Percentiles rank a stretch among this genome's conserved stretches.
Evolutionary conservation across 2,113 vertebrate species (phyloP).

Genomic region (Brachionichthys hirsutus): DNA sequence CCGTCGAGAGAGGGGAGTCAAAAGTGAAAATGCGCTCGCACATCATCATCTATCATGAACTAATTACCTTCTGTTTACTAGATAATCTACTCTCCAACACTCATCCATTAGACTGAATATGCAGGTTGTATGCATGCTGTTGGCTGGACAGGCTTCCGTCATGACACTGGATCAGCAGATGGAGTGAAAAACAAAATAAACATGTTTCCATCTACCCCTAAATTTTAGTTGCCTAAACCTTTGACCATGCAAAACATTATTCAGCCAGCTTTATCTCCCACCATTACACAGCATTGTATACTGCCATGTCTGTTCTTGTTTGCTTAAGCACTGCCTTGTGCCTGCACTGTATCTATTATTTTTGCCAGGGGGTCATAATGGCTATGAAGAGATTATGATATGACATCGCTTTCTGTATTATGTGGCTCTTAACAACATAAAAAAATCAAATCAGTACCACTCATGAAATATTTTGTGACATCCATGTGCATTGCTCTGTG

Average conservation of each 20-base stretch:
- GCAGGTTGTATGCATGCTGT: too few species aligned
- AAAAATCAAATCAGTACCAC: conserved; percentile 20
- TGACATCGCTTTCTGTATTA: conserved; percentile 35
- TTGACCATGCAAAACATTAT: background rate
- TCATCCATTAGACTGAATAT: too few species aligned
- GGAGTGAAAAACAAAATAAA: conserved; percentile 3
- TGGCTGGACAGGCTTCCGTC: background rate
- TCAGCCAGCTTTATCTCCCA: background rate
- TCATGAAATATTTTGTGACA: conserved; percentile 24
- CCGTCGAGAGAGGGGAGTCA: too few species aligned
- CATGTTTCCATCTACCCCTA: background rate
- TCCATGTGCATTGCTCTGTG: conserved; percentile 13
- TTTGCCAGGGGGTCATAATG: too few species aligned
- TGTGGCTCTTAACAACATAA: conserved; percentile 1
- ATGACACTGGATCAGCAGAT: background rate
- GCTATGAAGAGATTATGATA: conserved; percentile 36
- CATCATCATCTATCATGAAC: too few species aligned
- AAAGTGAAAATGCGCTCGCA: too few species aligned
- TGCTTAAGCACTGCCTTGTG: conserved; percentile 4
- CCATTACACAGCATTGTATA: background rate
- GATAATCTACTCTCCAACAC: too few species aligned
- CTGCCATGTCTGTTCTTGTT: conserved; percentile 9
- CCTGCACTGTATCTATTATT: too few species aligned
- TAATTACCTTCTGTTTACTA: too few species aligned
- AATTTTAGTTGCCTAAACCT: background rate